Evolutionary conservation across 2,113 vertebrate species (phyloP).

Genomic region (Cololabis saira): DNA sequence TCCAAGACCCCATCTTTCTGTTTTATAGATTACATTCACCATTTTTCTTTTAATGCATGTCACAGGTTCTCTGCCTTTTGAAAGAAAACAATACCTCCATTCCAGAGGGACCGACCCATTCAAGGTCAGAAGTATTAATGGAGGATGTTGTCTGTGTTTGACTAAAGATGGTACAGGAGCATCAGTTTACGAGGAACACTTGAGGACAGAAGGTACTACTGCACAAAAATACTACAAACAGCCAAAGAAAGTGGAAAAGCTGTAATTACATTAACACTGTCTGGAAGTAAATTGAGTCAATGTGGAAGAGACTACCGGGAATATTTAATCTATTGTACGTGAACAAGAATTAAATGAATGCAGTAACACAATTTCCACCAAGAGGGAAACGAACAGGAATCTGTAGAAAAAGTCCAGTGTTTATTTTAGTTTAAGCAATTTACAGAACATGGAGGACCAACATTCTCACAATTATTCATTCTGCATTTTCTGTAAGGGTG

Average conservation of each 20-base stretch:
- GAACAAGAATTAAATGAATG: background rate
- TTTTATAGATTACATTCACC: slow-evolving; percentile 30
- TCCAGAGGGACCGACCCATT: slow-evolving; percentile 55
- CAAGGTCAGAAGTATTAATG: slow-evolving; percentile 48
- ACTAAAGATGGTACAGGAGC: slow-evolving; percentile 1
- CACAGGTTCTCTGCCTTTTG: slow-evolving; percentile 37
- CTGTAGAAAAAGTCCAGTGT: slow-evolving; percentile 70
- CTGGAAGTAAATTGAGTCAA: slow-evolving; percentile 9
- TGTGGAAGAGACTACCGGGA: background rate
- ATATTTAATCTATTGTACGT: slow-evolving; percentile 4
- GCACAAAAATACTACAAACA: slow-evolving; percentile 11
- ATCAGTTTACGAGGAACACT: slow-evolving; percentile 24
- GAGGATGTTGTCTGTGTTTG: slow-evolving; percentile 38
- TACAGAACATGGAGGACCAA: slow-evolving; percentile 32
- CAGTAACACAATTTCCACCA: background rate
- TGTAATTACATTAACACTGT: slow-evolving; percentile 12
- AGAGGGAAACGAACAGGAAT: background rate
- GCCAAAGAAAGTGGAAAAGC: background rate
- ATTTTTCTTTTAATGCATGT: slow-evolving; percentile 19
- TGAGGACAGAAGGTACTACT: background rate
- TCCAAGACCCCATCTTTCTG: background rate
- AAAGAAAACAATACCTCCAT: slow-evolving; percentile 51
- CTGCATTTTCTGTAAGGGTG: background rate
- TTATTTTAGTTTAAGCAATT: slow-evolving; percentile 63
- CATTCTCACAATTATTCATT: background rate